Conservation (phyloP, 2,888 invertebrate genomes). For the Cylindroiulus punctatus region DNA sequence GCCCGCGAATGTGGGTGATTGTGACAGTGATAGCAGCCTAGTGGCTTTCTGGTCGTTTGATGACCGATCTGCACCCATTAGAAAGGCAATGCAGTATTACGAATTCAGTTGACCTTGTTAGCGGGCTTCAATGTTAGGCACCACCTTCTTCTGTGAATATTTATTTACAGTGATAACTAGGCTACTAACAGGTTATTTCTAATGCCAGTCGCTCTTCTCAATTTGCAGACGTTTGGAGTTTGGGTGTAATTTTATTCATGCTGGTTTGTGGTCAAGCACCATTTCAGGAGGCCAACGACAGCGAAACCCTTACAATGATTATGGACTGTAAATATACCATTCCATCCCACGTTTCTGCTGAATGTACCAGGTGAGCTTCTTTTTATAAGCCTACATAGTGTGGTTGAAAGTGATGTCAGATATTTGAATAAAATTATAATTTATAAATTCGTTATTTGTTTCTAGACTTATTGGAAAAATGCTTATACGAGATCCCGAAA, state of each 20-base stretch:
- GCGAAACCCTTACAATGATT: constrained; percentile 98
- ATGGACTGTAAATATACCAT: constrained; percentile 99
- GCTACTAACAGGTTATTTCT: neutral
- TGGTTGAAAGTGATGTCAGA: neutral
- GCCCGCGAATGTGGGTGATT: neutral
- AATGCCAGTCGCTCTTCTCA: neutral
- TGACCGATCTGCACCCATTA: neutral
- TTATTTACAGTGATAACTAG: too few relatives aligned
- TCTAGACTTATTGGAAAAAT: constrained; percentile 86
- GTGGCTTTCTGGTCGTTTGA: neutral
- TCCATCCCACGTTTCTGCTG: constrained; percentile 84
- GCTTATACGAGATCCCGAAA: constrained; percentile 92
- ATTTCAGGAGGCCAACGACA: constrained; percentile 99
- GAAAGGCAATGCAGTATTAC: neutral
- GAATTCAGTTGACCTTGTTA: constrained; percentile 18
- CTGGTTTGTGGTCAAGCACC: constrained; percentile 97
- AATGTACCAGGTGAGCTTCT: constrained; percentile 78
- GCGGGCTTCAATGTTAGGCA: neutral
- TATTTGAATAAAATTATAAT: neutral
- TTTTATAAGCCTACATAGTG: neutral
- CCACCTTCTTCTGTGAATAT: too few relatives aligned
- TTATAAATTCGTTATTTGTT: neutral
- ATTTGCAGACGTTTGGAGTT: constrained; percentile 91
- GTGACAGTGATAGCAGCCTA: neutral
- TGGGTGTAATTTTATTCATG: constrained; percentile 99